Percentiles rank a stretch among this genome's conserved stretches.
Conservation (phyloP, 1,140 invertebrate genomes). For the Lamellibrachia luymesi region DNA sequence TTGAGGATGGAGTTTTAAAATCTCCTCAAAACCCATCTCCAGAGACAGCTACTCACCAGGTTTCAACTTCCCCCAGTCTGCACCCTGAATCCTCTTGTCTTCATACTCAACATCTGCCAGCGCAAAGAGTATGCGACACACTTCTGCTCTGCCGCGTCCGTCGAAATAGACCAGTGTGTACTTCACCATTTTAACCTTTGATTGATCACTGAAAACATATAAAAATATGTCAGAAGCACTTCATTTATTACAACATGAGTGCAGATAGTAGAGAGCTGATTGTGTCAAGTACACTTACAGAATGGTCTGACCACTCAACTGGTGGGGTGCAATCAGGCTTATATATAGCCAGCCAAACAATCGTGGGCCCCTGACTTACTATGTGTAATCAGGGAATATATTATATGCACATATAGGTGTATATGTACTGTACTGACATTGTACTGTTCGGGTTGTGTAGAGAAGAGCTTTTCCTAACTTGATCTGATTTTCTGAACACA, state of each 20-base stretch:
- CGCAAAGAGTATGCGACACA: constrained; percentile 35
- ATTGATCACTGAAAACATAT: neutral
- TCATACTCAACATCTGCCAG: constrained; percentile 34
- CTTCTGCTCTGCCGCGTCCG: constrained; percentile 37
- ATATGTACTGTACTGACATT: neutral
- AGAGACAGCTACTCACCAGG: constrained; percentile 16
- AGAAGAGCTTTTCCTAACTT: too few species aligned
- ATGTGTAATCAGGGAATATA: too few species aligned
- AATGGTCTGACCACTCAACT: too few species aligned
- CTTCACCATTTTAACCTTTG: neutral
- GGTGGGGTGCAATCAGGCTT: too few species aligned
- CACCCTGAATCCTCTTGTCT: constrained; percentile 31
- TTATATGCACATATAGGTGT: too few species aligned
- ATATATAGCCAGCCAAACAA: too few species aligned
- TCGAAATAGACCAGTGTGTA: constrained; percentile 32
- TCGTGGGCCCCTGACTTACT: too few species aligned
- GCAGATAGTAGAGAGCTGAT: too few species aligned
- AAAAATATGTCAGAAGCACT: neutral
- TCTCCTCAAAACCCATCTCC: too few species aligned
- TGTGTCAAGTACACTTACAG: too few species aligned
- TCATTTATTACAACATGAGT: neutral
- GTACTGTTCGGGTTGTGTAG: neutral
- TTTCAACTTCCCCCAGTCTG: constrained; percentile 37
- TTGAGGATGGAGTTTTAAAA: too few species aligned
- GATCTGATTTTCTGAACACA: neutral